A percentile compares a stretch with the other conserved stretches of the same genome.
Conservation (phyloP, 2,113 vertebrate species). For the Orientallactaga bullata region DNA sequence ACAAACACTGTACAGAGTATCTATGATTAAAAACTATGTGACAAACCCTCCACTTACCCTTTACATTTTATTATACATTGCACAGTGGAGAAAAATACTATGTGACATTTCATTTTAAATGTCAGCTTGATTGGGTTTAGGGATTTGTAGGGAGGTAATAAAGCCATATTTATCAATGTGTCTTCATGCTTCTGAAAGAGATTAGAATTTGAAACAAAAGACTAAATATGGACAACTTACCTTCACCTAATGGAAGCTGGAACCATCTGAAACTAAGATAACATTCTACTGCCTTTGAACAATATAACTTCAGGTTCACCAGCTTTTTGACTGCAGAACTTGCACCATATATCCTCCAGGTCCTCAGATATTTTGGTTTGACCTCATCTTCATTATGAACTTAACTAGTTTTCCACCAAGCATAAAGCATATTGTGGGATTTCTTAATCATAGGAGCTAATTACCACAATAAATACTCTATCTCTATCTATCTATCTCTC, state of each 20-base stretch:
- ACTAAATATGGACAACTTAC: neutral
- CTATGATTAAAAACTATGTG: neutral
- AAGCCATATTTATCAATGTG: neutral
- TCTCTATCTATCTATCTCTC: neutral
- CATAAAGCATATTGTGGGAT: neutral
- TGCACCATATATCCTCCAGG: neutral
- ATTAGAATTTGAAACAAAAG: neutral
- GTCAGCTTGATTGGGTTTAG: neutral
- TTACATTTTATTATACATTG: neutral
- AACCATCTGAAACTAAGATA: neutral
- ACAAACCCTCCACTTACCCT: neutral
- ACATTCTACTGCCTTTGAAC: neutral
- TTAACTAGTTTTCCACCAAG: neutral
- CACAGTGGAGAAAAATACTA: neutral
- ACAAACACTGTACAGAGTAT: neutral
- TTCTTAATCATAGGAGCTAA: neutral
- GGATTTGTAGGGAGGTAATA: neutral
- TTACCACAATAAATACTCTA: neutral
- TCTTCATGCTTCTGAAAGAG: neutral
- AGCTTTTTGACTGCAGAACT: neutral
- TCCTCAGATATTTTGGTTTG: neutral
- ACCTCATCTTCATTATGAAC: neutral
- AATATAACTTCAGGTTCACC: neutral
- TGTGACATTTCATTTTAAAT: neutral
- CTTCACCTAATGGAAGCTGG: neutral